Evolutionary conservation across 2,888 invertebrate genomes (phyloP).

Genomic region (Chrysopilus asiliformis): DNA sequence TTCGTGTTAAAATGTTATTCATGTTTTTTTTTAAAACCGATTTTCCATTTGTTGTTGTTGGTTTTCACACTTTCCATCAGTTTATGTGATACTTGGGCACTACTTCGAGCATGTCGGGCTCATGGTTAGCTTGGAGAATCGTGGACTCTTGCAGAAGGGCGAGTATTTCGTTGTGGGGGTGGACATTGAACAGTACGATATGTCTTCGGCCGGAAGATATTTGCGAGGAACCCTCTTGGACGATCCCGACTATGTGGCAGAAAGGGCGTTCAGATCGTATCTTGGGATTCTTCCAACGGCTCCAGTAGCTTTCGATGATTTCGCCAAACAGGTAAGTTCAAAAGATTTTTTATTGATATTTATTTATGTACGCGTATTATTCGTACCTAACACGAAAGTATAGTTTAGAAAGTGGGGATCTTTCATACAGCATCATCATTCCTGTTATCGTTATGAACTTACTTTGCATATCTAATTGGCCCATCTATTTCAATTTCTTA

Average conservation of each 20-base stretch:
- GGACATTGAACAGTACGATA: slow-evolving; percentile 77
- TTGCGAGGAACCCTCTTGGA: slow-evolving; percentile 60
- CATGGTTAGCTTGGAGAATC: slow-evolving; percentile 73
- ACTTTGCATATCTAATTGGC: too few species aligned
- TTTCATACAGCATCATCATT: too few species aligned
- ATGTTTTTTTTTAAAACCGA: too few species aligned
- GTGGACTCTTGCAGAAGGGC: slow-evolving; percentile 69
- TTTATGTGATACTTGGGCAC: slow-evolving; percentile 81
- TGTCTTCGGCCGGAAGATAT: slow-evolving; percentile 62
- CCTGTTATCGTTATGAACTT: too few species aligned
- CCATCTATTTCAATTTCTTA: too few species aligned
- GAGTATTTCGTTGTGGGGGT: slow-evolving; percentile 90
- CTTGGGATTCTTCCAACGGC: slow-evolving; percentile 70
- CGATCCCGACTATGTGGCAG: slow-evolving; percentile 39
- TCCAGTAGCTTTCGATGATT: slow-evolving; percentile 56
- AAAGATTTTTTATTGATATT: slow-evolving; percentile 10
- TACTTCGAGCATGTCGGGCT: slow-evolving; percentile 84
- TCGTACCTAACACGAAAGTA: too few species aligned
- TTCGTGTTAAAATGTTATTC: too few species aligned
- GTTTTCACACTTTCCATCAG: too few species aligned
- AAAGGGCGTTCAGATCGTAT: slow-evolving; percentile 66
- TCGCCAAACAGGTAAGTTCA: slow-evolving; percentile 40
- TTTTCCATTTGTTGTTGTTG: not conserved
- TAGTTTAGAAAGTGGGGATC: too few species aligned
- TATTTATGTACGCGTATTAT: too few species aligned